Evolutionary conservation across 1,140 invertebrate genomes (phyloP).

Genomic region (Bombyx mori): ASM3026992v2 NC_085115.1:6508001-6508500

Average conservation of each 20-base stretch:
- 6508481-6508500: too few species aligned
- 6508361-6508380: too few species aligned
- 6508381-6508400: too few species aligned
- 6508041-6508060: slow-evolving; percentile 47
- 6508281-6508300: not conserved
- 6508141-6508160: not conserved
- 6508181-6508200: not conserved
- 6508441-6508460: too few species aligned
- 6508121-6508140: slow-evolving; percentile 28
- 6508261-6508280: not conserved
- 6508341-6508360: too few species aligned
- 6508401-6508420: too few species aligned
- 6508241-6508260: not conserved
- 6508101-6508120: slow-evolving; percentile 60
- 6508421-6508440: too few species aligned
- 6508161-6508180: not conserved
- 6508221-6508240: too few species aligned
- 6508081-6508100: slow-evolving; percentile 31
- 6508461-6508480: too few species aligned
- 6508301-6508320: too few species aligned
- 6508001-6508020: slow-evolving; percentile 76
- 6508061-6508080: slow-evolving; percentile 64
- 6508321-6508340: too few species aligned
- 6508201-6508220: not conserved
- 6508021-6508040: slow-evolving; percentile 65